These are phyloP conservation scores for Rhodeus uyekii DNA, from an alignment of 2,797 vertebrate species.

Conservation along the genomic window DNA sequence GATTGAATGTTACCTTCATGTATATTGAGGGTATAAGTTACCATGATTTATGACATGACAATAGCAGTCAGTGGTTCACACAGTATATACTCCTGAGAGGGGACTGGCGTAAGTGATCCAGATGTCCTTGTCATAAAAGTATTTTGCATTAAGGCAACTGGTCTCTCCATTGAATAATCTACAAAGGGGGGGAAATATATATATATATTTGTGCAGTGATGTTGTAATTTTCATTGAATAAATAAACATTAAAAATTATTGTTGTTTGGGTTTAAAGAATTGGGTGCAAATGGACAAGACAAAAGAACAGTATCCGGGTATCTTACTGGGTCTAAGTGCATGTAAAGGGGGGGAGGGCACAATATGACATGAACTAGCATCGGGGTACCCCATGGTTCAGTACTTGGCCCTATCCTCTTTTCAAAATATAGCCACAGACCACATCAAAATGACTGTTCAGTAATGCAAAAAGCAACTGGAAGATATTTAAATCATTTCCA, in stretches of 20 bases:
- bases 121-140: neutral
- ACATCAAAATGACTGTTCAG: neutral
- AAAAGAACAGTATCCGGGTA: neutral
- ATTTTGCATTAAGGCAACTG: neutral
- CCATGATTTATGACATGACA: neutral
- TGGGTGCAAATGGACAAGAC: neutral
- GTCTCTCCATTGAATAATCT: neutral
- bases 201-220: no score
- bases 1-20: neutral
- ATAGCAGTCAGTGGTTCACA: neutral
- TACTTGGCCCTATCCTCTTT: neutral
- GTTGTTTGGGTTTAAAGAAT: neutral
- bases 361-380: neutral
- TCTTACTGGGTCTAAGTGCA: neutral
- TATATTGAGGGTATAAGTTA: neutral
- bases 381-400: neutral
- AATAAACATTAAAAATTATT: neutral
- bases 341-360: neutral
- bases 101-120: neutral
- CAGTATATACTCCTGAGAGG: neutral
- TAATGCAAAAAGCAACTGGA: neutral
- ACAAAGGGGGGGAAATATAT: neutral
- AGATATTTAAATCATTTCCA: neutral
- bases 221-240: neutral
- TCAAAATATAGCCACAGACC: neutral